Base-by-base conservation (phyloP, 2,797 vertebrate species). In the Gallinago nigripennis region DNA sequence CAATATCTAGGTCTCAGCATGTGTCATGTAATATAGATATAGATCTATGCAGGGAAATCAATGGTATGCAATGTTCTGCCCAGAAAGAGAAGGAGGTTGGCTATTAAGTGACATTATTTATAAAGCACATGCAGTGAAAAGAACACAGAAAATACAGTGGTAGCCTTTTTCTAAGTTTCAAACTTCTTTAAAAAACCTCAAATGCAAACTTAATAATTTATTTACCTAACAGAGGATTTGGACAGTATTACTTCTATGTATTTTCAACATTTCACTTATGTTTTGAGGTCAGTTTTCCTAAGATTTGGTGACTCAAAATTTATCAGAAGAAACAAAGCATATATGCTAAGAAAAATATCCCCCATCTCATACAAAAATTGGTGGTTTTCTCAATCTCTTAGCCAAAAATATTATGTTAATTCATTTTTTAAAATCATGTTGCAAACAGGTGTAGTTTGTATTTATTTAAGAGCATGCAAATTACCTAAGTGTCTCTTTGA, bases 31-130 rank as follows among this genome's bases (percentile, higher is more conserved):
- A 64, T 69, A 31, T 41, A 82, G 35, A 90, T 92, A 90, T 11
- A 84, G n/a, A 94, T 58, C 9, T 76, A 64, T 83, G 13, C 25
- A 86, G 66, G 61, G 21, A 93, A 95, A 94, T 86, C 76, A 93
- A 92, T 84, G 17, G 66, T 77, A 72, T 51, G 14, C 51, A 60
- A 71, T 77, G 35, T 41, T 70, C 56, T 91, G 25, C 63, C 48
- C 72, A 90, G 48, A 92, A 95, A 78, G 66, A 91, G n/a, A 57
- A 8, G 45, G 41, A 90, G 93, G 18, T 23, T 90, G 33, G 17
- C 15, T 46, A 45, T 89, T 92, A 92, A 92, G 60, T 78, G 57
- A 23, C 43, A 51, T 84, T 92, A 83, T 92, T 88, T 92, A 79
- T 57, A 78, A 95, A 91, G 24, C 41, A 51, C 20, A 60, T 12